These are phyloP conservation scores for Oxygymnocypris stewartii DNA, from an alignment of 2,113 vertebrate genomes.

Conservation along the genomic window DNA sequence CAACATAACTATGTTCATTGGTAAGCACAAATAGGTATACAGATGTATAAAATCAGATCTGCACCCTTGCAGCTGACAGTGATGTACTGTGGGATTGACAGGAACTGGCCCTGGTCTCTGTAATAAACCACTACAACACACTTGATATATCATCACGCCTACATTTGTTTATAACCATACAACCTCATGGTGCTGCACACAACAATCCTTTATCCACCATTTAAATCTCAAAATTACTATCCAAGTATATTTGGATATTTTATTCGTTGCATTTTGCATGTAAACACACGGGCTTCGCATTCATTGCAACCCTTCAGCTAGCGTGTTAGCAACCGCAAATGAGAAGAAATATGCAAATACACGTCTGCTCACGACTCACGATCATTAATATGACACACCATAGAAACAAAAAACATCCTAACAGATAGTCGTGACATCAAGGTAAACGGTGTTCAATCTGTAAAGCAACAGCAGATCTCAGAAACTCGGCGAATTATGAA, in stretches of 20 bases:
- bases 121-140: neutral
- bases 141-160: neutral
- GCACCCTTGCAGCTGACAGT: neutral
- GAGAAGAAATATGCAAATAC: neutral
- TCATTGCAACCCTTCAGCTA: neutral
- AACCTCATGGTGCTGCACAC: neutral
- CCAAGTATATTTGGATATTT: neutral
- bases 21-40: neutral
- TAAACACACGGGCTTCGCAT: neutral
- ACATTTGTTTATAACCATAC: neutral
- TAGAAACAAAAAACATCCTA: neutral
- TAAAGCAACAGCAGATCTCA: neutral
- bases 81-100: neutral
- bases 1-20: neutral
- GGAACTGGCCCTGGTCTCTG: neutral
- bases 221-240: neutral
- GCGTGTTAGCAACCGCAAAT: neutral
- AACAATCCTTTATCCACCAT: neutral
- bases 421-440: neutral
- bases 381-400: neutral
- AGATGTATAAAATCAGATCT: neutral
- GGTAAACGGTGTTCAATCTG: neutral
- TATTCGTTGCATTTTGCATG: neutral
- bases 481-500: neutral
- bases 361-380: neutral